phyloP scores from a whole-genome alignment of 2,888 invertebrate genomes.

The Teleiodes luculella region DNA sequence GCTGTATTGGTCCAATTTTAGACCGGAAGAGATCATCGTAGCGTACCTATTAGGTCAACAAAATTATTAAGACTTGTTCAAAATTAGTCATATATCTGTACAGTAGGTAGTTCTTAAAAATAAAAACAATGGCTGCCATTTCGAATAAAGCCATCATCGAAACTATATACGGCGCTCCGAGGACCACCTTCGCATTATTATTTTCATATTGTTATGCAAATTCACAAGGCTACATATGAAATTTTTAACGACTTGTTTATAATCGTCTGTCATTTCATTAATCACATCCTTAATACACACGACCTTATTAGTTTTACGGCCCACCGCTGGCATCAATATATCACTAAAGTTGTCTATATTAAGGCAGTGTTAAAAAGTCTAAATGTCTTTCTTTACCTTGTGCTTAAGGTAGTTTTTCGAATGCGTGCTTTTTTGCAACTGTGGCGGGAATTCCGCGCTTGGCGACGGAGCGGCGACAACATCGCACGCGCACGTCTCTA shows the following conservation, averaged over 20 bases:
- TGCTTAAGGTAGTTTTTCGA: conserved; percentile 36
- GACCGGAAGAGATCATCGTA: too few species aligned
- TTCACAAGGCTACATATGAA: conserved; percentile 15
- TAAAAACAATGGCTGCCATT: conserved; percentile 5
- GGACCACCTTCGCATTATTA: conserved; percentile 2
- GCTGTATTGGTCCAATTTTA: too few species aligned
- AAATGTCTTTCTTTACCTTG: conserved; percentile 18
- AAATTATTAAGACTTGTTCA: background rate
- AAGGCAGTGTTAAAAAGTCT: conserved; percentile 21
- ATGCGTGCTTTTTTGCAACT: conserved; percentile 25
- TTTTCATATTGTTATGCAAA: conserved; percentile 24
- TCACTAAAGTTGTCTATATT: conserved; percentile 20
- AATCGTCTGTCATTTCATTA: conserved; percentile 39
- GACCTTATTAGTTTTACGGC: conserved; percentile 27
- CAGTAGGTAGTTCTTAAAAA: conserved; percentile 2
- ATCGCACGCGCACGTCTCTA: conserved; percentile 43
- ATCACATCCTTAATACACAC: conserved; percentile 35
- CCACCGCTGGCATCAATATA: conserved; percentile 43
- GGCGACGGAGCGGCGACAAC: conserved; percentile 30
- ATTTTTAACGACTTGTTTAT: conserved; percentile 48
- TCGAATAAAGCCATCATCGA: conserved; percentile 16
- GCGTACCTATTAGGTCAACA: background rate
- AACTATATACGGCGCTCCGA: conserved; percentile 6
- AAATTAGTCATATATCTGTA: background rate
- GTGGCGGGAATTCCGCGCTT: conserved; percentile 55